Evolutionary conservation across 2,113 vertebrate genomes (phyloP).

Genomic region (Boleophthalmus pectinirostris): DNA sequence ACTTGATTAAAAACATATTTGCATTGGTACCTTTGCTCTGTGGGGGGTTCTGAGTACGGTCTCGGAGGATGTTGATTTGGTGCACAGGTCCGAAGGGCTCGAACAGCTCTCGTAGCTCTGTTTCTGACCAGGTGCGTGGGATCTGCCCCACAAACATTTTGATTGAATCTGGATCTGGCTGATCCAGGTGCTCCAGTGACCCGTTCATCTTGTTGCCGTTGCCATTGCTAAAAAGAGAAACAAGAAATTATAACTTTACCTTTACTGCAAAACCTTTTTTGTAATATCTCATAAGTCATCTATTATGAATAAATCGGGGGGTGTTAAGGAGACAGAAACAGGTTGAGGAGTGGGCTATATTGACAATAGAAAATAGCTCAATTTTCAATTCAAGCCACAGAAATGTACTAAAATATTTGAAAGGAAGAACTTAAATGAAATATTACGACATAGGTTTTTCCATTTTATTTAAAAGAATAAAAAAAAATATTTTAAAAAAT

Average conservation of each 20-base stretch:
- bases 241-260: neutral
- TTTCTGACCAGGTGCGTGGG: constrained; percentile 95
- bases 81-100: constrained; percentile 96
- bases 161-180: constrained; percentile 96
- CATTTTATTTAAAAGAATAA: too few species aligned
- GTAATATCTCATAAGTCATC: neutral
- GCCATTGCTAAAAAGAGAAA: constrained; percentile 83
- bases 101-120: constrained; percentile 98
- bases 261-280: neutral
- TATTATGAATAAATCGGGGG: neutral
- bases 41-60: constrained; percentile 96
- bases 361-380: too few species aligned
- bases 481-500: too few species aligned
- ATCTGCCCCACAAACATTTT: constrained; percentile 99
- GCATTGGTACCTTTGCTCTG: constrained; percentile 92
- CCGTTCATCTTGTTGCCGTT: constrained; percentile 97
- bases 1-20: neutral
- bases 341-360: neutral
- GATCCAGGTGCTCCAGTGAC: constrained; percentile 95
- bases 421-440: too few species aligned
- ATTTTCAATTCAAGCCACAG: too few species aligned
- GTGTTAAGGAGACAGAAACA: neutral
- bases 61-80: constrained; percentile 98
- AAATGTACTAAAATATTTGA: too few species aligned
- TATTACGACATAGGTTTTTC: too few species aligned